Conservation (phyloP, 2,113 vertebrate species). For the Accipiter cooperii region DNA sequence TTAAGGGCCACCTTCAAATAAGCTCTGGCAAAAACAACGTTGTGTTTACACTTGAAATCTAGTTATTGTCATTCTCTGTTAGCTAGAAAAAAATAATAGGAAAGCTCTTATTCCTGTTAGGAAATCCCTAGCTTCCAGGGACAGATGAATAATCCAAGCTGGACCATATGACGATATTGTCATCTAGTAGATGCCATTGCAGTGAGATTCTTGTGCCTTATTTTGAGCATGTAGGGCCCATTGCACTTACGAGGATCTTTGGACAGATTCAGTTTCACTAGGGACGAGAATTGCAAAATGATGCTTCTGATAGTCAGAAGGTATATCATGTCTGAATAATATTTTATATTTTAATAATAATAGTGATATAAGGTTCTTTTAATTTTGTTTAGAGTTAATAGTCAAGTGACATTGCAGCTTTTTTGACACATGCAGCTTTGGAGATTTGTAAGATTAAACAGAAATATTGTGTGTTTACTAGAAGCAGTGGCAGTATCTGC, state of each 20-base stretch:
- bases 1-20: neutral
- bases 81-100: neutral
- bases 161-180: neutral
- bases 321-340: neutral
- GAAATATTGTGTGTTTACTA: neutral
- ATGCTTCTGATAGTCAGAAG: neutral
- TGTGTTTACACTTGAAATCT: conserved; percentile 21
- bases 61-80: neutral
- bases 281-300: neutral
- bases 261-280: neutral
- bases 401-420: neutral
- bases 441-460: neutral
- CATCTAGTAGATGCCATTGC: neutral
- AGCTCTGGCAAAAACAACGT: neutral
- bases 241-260: neutral
- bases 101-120: neutral
- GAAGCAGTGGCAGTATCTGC: neutral
- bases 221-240: neutral
- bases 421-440: neutral
- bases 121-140: neutral
- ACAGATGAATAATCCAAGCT: neutral
- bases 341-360: neutral
- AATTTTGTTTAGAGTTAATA: neutral
- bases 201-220: neutral
- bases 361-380: neutral